Percentiles rank a stretch among this genome's conserved stretches.
phyloP scores from a whole-genome alignment of 2,888 invertebrate genomes.

The Drosophila ochracea region DNA sequence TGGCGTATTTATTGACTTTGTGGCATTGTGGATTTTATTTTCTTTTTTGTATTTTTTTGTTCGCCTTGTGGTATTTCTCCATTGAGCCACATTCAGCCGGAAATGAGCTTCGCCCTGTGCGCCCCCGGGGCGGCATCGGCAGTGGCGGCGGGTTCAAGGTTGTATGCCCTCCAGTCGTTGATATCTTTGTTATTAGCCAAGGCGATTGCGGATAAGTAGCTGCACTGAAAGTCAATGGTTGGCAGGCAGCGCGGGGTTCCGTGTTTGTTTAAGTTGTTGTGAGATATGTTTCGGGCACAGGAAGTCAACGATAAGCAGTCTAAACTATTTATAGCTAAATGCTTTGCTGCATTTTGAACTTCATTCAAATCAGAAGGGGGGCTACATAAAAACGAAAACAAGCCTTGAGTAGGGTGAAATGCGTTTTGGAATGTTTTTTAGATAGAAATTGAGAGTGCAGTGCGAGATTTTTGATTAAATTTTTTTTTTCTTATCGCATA shows the following conservation, averaged over 20 bases:
- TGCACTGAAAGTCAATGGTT: slow-evolving; percentile 22
- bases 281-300: slow-evolving; percentile 38
- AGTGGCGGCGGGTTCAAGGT: slow-evolving; percentile 62
- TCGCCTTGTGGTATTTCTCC: slow-evolving; percentile 19
- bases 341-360: slow-evolving; percentile 25
- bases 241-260: slow-evolving; percentile 3
- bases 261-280: slow-evolving; percentile 51
- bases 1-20: slow-evolving; percentile 77
- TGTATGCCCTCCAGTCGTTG: slow-evolving; percentile 40
- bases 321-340: slow-evolving; percentile 52
- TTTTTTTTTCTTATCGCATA: not conserved
- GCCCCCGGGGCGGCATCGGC: slow-evolving; percentile 12
- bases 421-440: slow-evolving; percentile 7
- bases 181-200: slow-evolving; percentile 72
- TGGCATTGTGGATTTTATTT: slow-evolving; percentile 63
- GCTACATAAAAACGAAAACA: not conserved
- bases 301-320: slow-evolving; percentile 55
- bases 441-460: not conserved
- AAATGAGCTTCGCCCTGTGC: slow-evolving; percentile 61
- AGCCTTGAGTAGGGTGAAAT: not conserved
- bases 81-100: slow-evolving; percentile 61
- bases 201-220: slow-evolving; percentile 44
- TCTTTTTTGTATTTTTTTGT: slow-evolving; percentile 13
- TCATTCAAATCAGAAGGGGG: slow-evolving; percentile 6
- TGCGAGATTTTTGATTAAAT: not conserved